These are phyloP conservation scores for Phenacoccus solenopsis DNA, from an alignment of 1,140 invertebrate genomes.

Conservation along the genomic window DNA sequence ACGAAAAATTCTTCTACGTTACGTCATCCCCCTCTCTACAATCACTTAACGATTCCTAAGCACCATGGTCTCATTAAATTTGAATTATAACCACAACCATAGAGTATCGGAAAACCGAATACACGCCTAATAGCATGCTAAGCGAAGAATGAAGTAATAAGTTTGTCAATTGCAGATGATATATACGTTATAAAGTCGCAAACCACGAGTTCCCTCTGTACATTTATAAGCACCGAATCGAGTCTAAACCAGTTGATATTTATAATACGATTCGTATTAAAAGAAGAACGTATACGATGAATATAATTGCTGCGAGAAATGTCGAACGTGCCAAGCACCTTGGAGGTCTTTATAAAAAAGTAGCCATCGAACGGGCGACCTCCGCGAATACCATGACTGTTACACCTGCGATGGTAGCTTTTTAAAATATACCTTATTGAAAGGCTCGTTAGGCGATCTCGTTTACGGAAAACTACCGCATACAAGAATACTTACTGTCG, in stretches of 20 bases:
- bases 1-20: too few species aligned
- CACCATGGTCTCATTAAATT: too few species aligned
- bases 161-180: constrained; percentile 1
- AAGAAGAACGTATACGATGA: neutral
- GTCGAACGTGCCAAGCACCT: neutral
- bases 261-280: neutral
- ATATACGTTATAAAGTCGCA: neutral
- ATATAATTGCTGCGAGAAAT: neutral
- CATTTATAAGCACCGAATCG: neutral
- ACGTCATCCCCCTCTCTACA: too few species aligned
- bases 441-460: neutral
- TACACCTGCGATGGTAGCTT: too few species aligned
- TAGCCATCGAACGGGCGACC: neutral
- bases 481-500: neutral
- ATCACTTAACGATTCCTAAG: too few species aligned
- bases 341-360: neutral
- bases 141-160: neutral
- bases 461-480: neutral
- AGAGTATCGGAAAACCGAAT: too few species aligned
- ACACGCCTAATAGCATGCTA: neutral
- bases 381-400: neutral
- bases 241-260: neutral
- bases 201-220: neutral
- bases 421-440: too few species aligned
- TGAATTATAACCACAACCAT: too few species aligned